Conservation (phyloP, 2,113 vertebrate genomes). For the Fukomys damarensis region DNA sequence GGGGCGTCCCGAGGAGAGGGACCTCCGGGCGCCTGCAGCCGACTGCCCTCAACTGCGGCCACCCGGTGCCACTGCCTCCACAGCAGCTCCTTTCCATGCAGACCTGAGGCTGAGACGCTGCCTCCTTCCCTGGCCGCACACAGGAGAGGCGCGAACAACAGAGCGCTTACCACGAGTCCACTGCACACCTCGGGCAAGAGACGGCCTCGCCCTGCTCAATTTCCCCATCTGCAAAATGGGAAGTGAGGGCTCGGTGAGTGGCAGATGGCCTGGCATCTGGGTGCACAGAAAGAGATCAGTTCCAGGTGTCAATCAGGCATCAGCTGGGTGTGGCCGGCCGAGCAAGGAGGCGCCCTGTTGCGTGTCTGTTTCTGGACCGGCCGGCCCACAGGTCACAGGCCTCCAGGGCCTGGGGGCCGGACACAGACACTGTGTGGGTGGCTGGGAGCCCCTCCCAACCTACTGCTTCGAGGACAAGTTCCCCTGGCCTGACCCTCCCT, state of each 20-base stretch:
- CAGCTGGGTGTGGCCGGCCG: accelerated
- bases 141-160: accelerated
- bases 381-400: not conserved
- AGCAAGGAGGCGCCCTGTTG: accelerated
- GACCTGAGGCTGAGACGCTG: accelerated
- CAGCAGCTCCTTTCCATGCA: accelerated
- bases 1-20: no score
- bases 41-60: not conserved
- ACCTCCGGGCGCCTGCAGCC: not conserved
- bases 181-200: not conserved
- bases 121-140: accelerated
- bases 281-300: accelerated
- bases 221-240: not conserved
- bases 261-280: accelerated
- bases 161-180: not conserved
- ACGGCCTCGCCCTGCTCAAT: not conserved
- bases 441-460: no score
- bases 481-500: not conserved
- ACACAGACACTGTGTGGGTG: accelerated
- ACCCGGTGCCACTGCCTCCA: accelerated
- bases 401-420: accelerated
- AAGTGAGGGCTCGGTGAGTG: accelerated
- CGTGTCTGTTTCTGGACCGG: accelerated
- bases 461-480: accelerated
- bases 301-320: accelerated